Conservation (phyloP, 2,888 invertebrate species). For the Nemotelus nigrinus region DNA sequence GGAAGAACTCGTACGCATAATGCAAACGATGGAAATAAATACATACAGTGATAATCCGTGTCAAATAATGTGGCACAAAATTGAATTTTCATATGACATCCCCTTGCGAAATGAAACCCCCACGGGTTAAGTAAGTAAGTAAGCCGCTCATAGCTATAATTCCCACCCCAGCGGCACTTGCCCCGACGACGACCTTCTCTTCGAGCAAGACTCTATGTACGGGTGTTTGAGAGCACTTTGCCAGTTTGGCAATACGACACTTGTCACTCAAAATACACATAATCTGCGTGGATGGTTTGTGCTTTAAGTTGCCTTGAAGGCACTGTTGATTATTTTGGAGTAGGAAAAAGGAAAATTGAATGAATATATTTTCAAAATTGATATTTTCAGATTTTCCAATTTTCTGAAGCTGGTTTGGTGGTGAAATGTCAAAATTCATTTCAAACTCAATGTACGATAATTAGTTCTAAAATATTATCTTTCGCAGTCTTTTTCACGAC, state of each 20-base stretch:
- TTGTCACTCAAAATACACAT: conserved; percentile 50
- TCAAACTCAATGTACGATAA: no score
- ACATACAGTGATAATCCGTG: conserved; percentile 47
- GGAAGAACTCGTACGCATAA: conserved; percentile 10
- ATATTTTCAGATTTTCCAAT: no score
- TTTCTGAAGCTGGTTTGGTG: no score
- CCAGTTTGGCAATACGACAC: conserved; percentile 32
- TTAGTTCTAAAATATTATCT: no score
- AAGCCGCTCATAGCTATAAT: conserved; percentile 36
- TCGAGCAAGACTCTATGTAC: no score
- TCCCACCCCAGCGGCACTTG: background rate
- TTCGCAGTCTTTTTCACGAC: no score
- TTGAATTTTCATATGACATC: conserved; percentile 62
- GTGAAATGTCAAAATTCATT: no score
- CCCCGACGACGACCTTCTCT: background rate
- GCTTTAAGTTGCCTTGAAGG: conserved; percentile 41
- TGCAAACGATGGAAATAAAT: conserved; percentile 39
- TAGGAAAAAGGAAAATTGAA: no score
- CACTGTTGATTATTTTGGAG: background rate
- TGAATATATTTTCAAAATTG: background rate
- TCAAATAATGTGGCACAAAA: conserved; percentile 62
- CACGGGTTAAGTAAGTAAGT: conserved; percentile 45
- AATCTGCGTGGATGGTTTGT: conserved; percentile 47
- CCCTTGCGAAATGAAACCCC: conserved; percentile 42
- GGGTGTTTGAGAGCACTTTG: background rate